Evolutionary conservation across 2,113 vertebrate genomes (phyloP).

Genomic region (Coptodon bakossiorum): DNA sequence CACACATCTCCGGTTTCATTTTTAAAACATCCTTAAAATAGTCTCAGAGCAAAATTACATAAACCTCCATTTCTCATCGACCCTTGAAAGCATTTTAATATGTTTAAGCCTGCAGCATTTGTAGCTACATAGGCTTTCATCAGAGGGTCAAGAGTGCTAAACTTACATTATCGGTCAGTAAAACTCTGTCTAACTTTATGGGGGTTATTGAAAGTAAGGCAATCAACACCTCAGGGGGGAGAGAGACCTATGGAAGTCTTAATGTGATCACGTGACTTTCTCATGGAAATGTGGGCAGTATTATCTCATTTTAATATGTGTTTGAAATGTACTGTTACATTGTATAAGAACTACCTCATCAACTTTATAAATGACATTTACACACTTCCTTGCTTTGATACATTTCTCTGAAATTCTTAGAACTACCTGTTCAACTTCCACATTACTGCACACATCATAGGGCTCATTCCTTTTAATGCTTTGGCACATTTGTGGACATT

Average conservation of each 20-base stretch:
- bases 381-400: background rate
- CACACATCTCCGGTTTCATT: conserved; percentile 8
- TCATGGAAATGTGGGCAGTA: background rate
- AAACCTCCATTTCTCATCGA: conserved; percentile 32
- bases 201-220: background rate
- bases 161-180: background rate
- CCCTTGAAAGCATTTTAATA: conserved; percentile 47
- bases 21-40: conserved; percentile 12
- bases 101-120: conserved; percentile 25
- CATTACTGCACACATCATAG: background rate
- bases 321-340: background rate
- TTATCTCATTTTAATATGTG: background rate
- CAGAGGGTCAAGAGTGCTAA: background rate
- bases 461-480: background rate
- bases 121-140: background rate
- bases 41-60: conserved; percentile 27
- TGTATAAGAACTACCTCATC: background rate
- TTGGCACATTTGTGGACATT: background rate
- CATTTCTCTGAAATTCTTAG: background rate
- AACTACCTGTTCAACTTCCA: background rate
- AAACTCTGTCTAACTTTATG: conserved; percentile 3
- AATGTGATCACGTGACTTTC: background rate
- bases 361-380: background rate
- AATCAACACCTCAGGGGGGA: background rate
- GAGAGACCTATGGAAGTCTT: background rate